These are phyloP conservation scores for Fissipunctia ypsillon DNA, from an alignment of 2,888 invertebrate genomes.

Conservation along the genomic window DNA sequence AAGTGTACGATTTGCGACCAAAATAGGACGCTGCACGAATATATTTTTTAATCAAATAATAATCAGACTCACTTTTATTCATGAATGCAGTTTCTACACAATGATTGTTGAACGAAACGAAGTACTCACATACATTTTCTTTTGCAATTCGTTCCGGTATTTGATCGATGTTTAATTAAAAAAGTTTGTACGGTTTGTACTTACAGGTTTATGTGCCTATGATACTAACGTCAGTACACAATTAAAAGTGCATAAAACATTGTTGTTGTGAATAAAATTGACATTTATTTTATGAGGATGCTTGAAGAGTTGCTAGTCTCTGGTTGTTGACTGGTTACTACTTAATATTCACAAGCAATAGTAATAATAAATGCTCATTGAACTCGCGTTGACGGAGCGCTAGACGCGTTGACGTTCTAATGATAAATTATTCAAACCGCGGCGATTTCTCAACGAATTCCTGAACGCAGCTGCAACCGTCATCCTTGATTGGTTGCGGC, in stretches of 20 bases:
- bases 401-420: conserved; percentile 65
- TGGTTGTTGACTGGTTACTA: conserved; percentile 29
- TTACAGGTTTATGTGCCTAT: background rate
- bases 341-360: conserved; percentile 63
- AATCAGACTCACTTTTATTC: conserved; percentile 7
- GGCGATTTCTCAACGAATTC: conserved; percentile 89
- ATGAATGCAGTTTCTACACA: conserved; percentile 32
- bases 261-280: conserved; percentile 29
- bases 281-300: conserved; percentile 6
- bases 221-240: conserved; percentile 1
- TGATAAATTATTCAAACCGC: conserved; percentile 86
- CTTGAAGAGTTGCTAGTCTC: conserved; percentile 19
- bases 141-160: conserved; percentile 43
- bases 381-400: conserved; percentile 56
- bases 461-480: conserved; percentile 87
- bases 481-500: conserved; percentile 82
- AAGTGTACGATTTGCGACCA: conserved; percentile 25
- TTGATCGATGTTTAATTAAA: conserved; percentile 19
- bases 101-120: conserved; percentile 7
- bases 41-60: background rate
- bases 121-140: conserved; percentile 17
- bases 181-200: background rate
- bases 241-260: conserved; percentile 16
- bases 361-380: conserved; percentile 64
- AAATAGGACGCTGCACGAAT: conserved; percentile 10